Evolutionary conservation across 2,797 vertebrate genomes (phyloP).

Genomic region (Lutjanus campechanus): DNA sequence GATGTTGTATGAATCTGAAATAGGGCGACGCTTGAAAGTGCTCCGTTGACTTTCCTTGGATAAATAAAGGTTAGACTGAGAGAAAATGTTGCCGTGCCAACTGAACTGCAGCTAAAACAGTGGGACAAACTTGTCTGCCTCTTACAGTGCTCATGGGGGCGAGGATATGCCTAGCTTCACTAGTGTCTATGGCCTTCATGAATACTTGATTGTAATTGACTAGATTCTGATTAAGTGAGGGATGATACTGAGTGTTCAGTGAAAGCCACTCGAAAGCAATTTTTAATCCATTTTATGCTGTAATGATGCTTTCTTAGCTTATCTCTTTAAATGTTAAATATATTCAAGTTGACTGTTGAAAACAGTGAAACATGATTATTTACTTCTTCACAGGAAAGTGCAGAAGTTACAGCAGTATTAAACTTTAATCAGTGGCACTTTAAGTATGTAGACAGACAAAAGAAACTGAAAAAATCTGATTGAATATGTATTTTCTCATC

Average conservation of each 20-base stretch:
- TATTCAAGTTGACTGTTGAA: background rate
- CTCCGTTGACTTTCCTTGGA: background rate
- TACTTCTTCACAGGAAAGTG: background rate
- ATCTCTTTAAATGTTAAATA: background rate
- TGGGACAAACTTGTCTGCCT: background rate
- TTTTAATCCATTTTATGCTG: background rate
- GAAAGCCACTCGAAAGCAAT: background rate
- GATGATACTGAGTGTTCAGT: background rate
- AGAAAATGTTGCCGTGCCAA: background rate
- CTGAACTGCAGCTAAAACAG: background rate
- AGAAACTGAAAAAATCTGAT: background rate
- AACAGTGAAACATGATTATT: background rate
- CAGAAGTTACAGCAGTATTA: background rate
- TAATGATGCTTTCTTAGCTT: background rate
- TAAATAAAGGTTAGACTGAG: background rate
- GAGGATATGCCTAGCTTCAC: background rate
- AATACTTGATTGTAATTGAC: background rate
- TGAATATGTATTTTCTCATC: background rate
- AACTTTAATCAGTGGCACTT: background rate
- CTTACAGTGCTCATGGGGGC: background rate
- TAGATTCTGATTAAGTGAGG: background rate
- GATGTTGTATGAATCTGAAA: slow-evolving; percentile 8
- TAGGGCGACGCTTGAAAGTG: background rate
- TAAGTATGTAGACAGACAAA: background rate
- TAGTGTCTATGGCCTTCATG: background rate